Evolutionary conservation across 92 coral and sea anemone genomes (phyloP).

Genomic region (Phenganax stokvisi): DNA sequence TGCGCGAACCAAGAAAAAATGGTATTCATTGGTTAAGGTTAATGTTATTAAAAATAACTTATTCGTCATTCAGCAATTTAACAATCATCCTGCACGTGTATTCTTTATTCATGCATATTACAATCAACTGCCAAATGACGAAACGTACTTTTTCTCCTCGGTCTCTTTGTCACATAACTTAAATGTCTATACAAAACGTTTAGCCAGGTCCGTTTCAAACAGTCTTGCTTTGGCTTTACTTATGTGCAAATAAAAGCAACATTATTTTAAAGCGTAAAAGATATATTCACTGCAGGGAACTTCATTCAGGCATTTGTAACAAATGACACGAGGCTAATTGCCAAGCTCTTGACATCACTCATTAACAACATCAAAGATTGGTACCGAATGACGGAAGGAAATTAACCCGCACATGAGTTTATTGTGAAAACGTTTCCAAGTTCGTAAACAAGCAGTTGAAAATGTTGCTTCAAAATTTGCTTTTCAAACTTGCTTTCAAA

Average conservation of each 20-base stretch:
- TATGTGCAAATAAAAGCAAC: conserved; percentile 7
- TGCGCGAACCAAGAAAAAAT: too few relatives aligned
- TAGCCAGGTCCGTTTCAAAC: conserved; percentile 19
- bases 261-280: conserved; percentile 6
- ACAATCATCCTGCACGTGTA: too few relatives aligned
- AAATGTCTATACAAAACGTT: conserved; percentile 20
- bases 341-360: conserved; percentile 30
- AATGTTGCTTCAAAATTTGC: too few relatives aligned
- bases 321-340: conserved; percentile 5
- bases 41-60: too few relatives aligned
- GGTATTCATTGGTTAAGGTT: too few relatives aligned
- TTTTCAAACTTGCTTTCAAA: too few relatives aligned
- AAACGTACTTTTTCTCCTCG: neutral
- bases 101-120: neutral
- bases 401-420: neutral
- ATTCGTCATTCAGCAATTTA: too few relatives aligned
- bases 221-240: conserved; percentile 6
- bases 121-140: neutral
- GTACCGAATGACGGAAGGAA: conserved; percentile 13
- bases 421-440: too few relatives aligned
- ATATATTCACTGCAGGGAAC: conserved; percentile 27
- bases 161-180: neutral
- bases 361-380: conserved; percentile 30
- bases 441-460: too few relatives aligned
- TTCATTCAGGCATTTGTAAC: conserved; percentile 24